phyloP scores from a whole-genome alignment of 2,797 vertebrate species.

The Pempheris klunzingeri region DNA sequence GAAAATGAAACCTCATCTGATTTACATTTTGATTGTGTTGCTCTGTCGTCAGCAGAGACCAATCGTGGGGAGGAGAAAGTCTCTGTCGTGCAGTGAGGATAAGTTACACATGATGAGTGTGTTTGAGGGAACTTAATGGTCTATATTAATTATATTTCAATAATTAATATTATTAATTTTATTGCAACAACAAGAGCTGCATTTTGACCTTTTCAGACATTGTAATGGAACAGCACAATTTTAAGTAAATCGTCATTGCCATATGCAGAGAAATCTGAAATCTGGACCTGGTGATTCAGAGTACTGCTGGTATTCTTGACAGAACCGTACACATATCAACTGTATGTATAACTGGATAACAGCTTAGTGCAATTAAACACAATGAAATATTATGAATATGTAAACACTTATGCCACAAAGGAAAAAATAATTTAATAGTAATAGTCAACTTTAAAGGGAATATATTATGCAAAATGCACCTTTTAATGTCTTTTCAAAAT shows the following conservation, averaged over 20 bases:
- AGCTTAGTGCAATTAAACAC: background rate
- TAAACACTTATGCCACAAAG: background rate
- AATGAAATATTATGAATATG: background rate
- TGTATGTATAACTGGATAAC: no score
- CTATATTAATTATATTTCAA: no score
- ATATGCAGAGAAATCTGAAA: background rate
- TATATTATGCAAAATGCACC: no score
- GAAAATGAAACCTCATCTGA: constrained; percentile 22
- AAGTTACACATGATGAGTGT: constrained; percentile 8
- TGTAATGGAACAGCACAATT: constrained; percentile 6
- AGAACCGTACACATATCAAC: background rate
- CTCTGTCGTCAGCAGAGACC: constrained; percentile 14
- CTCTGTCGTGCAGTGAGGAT: background rate
- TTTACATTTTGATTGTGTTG: constrained; percentile 41
- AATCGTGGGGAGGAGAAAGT: constrained; percentile 3
- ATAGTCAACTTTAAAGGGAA: background rate
- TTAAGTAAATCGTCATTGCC: background rate
- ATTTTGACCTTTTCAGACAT: constrained; percentile 1
- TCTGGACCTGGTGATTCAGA: background rate
- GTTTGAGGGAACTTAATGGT: constrained; percentile 5
- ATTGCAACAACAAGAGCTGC: background rate
- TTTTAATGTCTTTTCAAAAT: no score
- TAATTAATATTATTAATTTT: no score
- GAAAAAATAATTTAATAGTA: background rate
- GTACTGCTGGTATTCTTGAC: background rate